phyloP scores from a whole-genome alignment of 2,888 invertebrate species.

The Cecidostiba fungosa region DNA sequence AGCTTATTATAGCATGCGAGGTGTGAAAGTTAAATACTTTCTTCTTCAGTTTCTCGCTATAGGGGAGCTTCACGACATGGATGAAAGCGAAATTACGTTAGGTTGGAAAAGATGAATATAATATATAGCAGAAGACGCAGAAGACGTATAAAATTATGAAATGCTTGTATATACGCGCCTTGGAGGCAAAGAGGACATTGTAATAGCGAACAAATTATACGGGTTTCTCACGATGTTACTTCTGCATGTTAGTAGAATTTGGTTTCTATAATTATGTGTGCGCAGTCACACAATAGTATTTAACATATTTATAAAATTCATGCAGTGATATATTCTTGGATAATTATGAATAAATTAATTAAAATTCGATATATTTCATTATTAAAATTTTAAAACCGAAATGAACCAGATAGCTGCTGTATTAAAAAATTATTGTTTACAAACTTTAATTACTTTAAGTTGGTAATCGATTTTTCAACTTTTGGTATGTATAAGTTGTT shows the following conservation, averaged over 20 bases:
- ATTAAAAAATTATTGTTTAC: too few species aligned
- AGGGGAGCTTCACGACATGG: not conserved
- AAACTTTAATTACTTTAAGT: too few species aligned
- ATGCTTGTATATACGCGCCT: not conserved
- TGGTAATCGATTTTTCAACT: too few species aligned
- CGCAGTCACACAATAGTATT: not conserved
- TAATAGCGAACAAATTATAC: not conserved
- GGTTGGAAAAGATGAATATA: not conserved
- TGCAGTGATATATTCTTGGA: too few species aligned
- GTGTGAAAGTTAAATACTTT: slow-evolving; percentile 32
- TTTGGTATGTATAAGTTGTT: too few species aligned
- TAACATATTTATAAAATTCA: not conserved
- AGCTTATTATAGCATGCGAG: not conserved
- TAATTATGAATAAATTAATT: too few species aligned
- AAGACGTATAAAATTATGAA: not conserved
- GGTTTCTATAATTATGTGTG: not conserved
- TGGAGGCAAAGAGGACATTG: not conserved
- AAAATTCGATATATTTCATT: too few species aligned
- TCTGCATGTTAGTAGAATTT: not conserved
- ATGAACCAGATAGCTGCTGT: too few species aligned
- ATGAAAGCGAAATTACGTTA: not conserved
- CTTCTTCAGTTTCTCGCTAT: not conserved
- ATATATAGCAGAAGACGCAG: too few species aligned
- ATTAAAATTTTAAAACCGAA: too few species aligned
- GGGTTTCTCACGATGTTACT: not conserved